Conservation (phyloP, 2,113 vertebrate genomes). For the Thomomys bottae region DNA sequence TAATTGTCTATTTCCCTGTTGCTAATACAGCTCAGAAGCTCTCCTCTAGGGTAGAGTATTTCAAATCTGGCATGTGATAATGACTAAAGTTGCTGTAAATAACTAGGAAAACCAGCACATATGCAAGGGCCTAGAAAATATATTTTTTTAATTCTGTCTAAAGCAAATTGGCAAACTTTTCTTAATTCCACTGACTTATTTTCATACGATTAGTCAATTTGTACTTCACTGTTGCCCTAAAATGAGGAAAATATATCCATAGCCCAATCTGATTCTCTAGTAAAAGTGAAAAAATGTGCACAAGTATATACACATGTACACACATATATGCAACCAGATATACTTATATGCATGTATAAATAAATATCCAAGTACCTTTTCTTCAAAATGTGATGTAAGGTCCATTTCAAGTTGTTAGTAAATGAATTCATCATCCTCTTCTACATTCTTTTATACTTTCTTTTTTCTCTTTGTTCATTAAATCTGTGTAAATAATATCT, state of each 20-base stretch:
- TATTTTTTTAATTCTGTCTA: neutral
- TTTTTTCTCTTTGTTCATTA: neutral
- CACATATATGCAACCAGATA: no score
- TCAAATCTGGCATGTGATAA: neutral
- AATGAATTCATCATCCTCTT: neutral
- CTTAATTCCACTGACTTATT: neutral
- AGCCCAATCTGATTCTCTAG: neutral
- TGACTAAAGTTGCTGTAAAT: neutral
- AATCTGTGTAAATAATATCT: neutral
- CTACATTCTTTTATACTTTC: neutral
- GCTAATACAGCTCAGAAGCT: neutral
- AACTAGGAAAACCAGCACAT: neutral
- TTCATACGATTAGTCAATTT: neutral
- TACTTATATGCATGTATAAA: no score
- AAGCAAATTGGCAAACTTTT: conserved; percentile 20
- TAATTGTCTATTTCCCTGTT: neutral
- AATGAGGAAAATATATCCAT: neutral
- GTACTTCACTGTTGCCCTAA: neutral
- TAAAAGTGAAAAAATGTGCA: neutral
- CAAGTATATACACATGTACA: neutral
- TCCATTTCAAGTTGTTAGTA: neutral
- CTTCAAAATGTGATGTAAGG: neutral
- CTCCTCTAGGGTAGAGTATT: neutral
- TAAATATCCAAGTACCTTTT: neutral
- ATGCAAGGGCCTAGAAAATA: neutral